Conservation (phyloP, 1,140 invertebrate genomes). For the Agrypnia vestita region DNA sequence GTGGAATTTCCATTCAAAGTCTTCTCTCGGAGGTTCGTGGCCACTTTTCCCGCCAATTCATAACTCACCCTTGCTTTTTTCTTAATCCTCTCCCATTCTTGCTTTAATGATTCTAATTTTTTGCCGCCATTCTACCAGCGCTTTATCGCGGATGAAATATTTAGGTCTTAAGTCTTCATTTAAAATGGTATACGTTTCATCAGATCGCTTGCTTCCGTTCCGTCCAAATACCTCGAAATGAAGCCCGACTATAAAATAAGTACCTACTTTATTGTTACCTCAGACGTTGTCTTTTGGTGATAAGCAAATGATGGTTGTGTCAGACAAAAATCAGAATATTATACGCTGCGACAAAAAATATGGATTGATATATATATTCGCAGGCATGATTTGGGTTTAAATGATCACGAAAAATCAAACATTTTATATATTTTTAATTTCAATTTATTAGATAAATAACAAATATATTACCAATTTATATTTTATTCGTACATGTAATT, state of each 20-base stretch:
- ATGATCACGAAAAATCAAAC: too few species aligned
- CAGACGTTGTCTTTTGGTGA: conserved; percentile 29
- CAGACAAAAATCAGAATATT: conserved; percentile 2
- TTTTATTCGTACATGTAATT: too few species aligned
- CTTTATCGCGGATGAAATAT: conserved; percentile 60
- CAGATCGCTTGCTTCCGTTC: conserved; percentile 48
- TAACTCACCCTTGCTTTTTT: conserved; percentile 55
- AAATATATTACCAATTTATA: too few species aligned
- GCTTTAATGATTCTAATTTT: conserved; percentile 60
- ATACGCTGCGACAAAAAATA: neutral
- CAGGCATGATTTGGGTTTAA: too few species aligned
- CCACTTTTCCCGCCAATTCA: conserved; percentile 55
- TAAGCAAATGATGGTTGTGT: conserved; percentile 33
- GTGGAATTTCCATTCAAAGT: conserved; percentile 48
- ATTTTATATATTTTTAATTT: too few species aligned
- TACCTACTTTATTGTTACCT: conserved; percentile 50
- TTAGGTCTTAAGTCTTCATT: conserved; percentile 60
- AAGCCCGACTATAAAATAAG: conserved; percentile 22
- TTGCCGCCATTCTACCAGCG: conserved; percentile 48
- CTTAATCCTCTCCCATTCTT: conserved; percentile 61
- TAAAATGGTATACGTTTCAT: conserved; percentile 61
- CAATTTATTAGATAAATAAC: too few species aligned
- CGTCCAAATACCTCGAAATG: conserved; percentile 58
- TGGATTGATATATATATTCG: too few species aligned
- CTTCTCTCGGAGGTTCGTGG: conserved; percentile 27